Conservation (phyloP, 1,140 invertebrate species). For the Heliconius hewitsoni region DNA sequence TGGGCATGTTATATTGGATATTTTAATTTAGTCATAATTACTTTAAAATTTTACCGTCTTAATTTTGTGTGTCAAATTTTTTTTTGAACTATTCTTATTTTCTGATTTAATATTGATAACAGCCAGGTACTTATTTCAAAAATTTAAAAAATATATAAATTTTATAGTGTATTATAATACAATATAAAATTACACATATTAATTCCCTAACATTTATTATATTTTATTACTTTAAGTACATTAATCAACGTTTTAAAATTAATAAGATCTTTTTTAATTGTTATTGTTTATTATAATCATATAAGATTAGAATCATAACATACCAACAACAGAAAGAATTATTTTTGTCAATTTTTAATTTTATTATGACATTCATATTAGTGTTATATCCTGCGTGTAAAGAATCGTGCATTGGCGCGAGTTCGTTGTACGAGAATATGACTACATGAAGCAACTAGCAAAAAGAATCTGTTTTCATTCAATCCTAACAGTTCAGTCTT, state of each 20-base stretch:
- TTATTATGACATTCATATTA: background rate
- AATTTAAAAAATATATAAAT: background rate
- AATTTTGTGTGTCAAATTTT: background rate
- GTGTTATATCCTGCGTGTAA: slow-evolving; percentile 11
- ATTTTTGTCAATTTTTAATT: background rate
- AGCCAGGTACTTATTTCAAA: background rate
- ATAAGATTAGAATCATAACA: no score
- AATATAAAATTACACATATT: no score
- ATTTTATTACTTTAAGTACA: background rate
- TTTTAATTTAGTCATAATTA: background rate
- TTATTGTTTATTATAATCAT: no score
- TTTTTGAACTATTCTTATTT: background rate
- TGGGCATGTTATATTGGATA: slow-evolving; percentile 25
- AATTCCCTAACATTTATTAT: background rate
- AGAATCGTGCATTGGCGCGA: slow-evolving; percentile 13
- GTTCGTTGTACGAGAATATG: slow-evolving; percentile 6
- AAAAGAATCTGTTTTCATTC: slow-evolving; percentile 21
- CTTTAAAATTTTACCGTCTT: slow-evolving; percentile 2
- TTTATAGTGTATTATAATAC: background rate
- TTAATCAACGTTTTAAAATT: no score
- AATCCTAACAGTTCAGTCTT: slow-evolving; percentile 22
- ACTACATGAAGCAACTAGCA: slow-evolving; percentile 4
- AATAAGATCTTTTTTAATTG: no score
- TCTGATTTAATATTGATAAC: background rate
- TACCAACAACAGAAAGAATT: no score